A percentile compares a stretch with the other conserved stretches of the same genome.
These are phyloP conservation scores for Miniopterus natalensis DNA, from an alignment of 2,113 vertebrate species.

Conservation along the genomic window DNA sequence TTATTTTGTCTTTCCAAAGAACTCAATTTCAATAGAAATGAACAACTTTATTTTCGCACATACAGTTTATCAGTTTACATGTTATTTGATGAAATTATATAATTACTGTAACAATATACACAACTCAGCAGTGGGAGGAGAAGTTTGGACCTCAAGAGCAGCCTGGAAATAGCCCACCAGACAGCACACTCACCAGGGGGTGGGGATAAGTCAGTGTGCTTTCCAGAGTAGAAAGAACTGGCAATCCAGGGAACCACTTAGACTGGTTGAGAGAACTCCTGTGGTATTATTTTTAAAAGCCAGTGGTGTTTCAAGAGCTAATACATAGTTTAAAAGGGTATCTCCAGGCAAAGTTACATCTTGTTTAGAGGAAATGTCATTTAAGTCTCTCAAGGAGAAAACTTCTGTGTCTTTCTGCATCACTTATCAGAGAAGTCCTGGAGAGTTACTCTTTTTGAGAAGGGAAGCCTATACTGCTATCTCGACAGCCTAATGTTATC, in stretches of 20 bases:
- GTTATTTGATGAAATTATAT: neutral
- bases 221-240: neutral
- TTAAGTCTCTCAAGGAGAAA: neutral
- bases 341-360: constrained; percentile 13
- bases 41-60: neutral
- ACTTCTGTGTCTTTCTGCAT: neutral
- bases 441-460: neutral
- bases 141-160: neutral
- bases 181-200: neutral
- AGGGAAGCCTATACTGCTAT: neutral
- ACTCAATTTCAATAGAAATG: neutral
- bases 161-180: neutral
- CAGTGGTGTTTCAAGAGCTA: neutral
- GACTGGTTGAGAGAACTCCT: neutral
- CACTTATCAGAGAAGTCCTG: neutral
- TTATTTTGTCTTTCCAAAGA: constrained; percentile 39
- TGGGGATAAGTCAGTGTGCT: neutral
- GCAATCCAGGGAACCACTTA: neutral
- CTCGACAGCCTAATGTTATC: neutral
- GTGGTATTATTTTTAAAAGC: neutral
- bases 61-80: neutral
- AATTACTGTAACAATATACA: neutral
- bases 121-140: neutral
- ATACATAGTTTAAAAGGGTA: constrained; percentile 1
- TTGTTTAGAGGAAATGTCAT: constrained; percentile 26